phyloP scores from a whole-genome alignment of 2,113 vertebrate species.

The Morone saxatilis region DNA sequence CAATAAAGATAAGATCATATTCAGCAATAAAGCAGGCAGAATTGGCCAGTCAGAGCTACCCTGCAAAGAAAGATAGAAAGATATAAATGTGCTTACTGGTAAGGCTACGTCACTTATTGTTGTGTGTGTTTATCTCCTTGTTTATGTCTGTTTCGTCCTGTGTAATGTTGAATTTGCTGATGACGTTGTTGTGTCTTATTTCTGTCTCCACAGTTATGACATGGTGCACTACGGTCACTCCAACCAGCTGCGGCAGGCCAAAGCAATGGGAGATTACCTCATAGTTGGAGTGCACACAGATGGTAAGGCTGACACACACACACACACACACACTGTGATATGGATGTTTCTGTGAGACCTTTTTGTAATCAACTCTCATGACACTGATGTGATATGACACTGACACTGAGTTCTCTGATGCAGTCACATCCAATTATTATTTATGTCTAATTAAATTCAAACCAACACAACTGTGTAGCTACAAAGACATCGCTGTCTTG shows the following conservation, averaged over 20 bases:
- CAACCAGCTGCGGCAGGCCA: constrained; percentile 97
- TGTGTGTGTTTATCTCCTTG: neutral
- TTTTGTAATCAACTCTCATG: neutral
- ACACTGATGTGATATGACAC: too few species aligned
- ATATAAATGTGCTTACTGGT: neutral
- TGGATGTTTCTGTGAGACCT: neutral
- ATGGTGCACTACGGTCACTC: constrained; percentile 99
- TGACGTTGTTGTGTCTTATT: neutral
- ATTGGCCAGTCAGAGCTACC: neutral
- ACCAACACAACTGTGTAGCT: too few species aligned
- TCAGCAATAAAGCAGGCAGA: neutral
- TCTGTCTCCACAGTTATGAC: constrained; percentile 89
- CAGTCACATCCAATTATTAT: too few species aligned
- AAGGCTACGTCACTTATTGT: neutral
- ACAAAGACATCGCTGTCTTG: too few species aligned
- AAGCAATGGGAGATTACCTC: constrained; percentile 95
- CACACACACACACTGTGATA: neutral
- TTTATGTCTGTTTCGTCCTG: neutral
- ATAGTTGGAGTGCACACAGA: constrained; percentile 96
- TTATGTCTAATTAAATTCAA: too few species aligned
- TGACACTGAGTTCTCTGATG: too few species aligned
- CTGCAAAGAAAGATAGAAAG: neutral
- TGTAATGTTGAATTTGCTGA: neutral
- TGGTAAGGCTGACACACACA: constrained; percentile 79
- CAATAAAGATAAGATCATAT: neutral